Evolutionary conservation across 1,140 invertebrate genomes (phyloP), one percentile per base, ranked within the genome.

Genomic region (Battus philenor): DNA sequence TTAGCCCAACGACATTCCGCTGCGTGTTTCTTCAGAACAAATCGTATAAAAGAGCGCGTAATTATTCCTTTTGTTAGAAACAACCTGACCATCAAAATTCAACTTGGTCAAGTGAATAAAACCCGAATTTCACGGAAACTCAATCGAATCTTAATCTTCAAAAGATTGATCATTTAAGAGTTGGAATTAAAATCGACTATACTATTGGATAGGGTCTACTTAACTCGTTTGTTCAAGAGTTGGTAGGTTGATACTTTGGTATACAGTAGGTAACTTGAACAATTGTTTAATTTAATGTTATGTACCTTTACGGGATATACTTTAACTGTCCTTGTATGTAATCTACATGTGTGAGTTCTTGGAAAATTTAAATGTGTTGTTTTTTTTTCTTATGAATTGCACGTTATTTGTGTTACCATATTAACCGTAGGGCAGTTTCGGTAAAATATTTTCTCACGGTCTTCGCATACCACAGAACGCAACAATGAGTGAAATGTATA

Each of bases 401-500:
- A 9, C n/a, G 26, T 9, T 9, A 10, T 10, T 9, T 10, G 11
- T 10, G 26, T 29, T 29, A 9, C 17, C 3, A 36, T 22, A 36
- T 10, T 10, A 18, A 36, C 9, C 17, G 10, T 38, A 33, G 20
- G 16, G 11, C 27, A 29, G n/a, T 39, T 26, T 44, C 38, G 12
- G 8, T 17, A 16, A 33, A 16, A 24, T 51, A 24, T 17, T 27
- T 47, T 49, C 47, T 49, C 47, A 49, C 47, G 47, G 15, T 36
- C 31, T 7, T 9, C 24, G 11, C 8, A 10, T 39, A 43, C 50
- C 44, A 38, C 51, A 34, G 46, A 38, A 33, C 33, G 44, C 41
- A 27, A 60, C 50, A 60, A 45, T 47, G 46, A 46, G 26, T 31
- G 39, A 43, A 60, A 50, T 47, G 48, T 56, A 53, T 50, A 48